These are phyloP conservation scores for Apis mellifera DNA, from an alignment of 1,140 invertebrate genomes.

Conservation along the genomic window Amel_HAv3.1 CM009945.2:5387501-5388000, in stretches of 20 bases:
- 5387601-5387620: neutral
- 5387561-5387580: too few relatives aligned
- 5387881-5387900: too few relatives aligned
- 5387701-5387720: too few relatives aligned
- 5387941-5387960: conserved; percentile 42
- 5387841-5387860: neutral
- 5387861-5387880: conserved; percentile 17
- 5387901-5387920: conserved; percentile 24
- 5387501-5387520: too few relatives aligned
- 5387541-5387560: neutral
- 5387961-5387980: conserved; percentile 54
- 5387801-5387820: neutral
- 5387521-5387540: too few relatives aligned
- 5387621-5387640: too few relatives aligned
- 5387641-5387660: too few relatives aligned
- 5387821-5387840: neutral
- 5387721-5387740: too few relatives aligned
- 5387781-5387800: neutral
- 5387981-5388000: conserved; percentile 52
- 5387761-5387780: neutral
- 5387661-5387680: too few relatives aligned
- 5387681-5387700: too few relatives aligned
- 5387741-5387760: too few relatives aligned
- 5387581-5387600: too few relatives aligned
- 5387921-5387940: conserved; percentile 30